These are phyloP conservation scores for Drosophila subsilvestris DNA, from an alignment of 2,888 invertebrate genomes.

Conservation along the genomic window DNA sequence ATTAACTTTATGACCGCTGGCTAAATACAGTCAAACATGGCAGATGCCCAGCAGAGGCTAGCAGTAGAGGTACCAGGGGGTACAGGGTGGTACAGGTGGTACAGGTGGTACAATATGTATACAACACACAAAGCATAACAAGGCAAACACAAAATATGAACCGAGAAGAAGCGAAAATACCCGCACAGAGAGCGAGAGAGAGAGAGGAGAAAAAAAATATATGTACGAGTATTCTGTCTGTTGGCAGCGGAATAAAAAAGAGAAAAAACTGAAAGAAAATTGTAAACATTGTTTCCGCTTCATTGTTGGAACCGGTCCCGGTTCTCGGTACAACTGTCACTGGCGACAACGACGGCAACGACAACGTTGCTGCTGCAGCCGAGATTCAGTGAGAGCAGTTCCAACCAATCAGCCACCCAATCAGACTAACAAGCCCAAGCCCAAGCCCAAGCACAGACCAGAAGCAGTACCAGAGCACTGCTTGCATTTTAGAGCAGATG, in stretches of 20 bases:
- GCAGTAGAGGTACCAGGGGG: not conserved
- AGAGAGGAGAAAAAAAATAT: conserved; percentile 17
- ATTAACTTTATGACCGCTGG: conserved; percentile 80
- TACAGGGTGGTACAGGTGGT: conserved; percentile 1
- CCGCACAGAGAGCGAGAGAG: conserved; percentile 16
- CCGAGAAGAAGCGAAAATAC: conserved; percentile 41
- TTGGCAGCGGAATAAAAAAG: conserved; percentile 9
- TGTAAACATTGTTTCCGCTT: conserved; percentile 80
- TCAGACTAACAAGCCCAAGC: conserved; percentile 72
- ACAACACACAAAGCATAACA: conserved; percentile 77
- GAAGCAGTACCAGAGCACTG: conserved; percentile 29
- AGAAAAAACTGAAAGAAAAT: conserved; percentile 53
- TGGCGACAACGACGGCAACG: conserved; percentile 43
- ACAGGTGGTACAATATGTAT: conserved; percentile 68
- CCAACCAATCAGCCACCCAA: conserved; percentile 76
- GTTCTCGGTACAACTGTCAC: conserved; percentile 50
- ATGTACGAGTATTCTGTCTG: conserved; percentile 19
- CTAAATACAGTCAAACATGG: conserved; percentile 74
- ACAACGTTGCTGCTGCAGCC: conserved; percentile 47
- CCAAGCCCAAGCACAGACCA: conserved; percentile 7
- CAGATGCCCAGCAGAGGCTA: conserved; percentile 14
- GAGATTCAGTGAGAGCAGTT: conserved; percentile 57
- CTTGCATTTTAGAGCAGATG: conserved; percentile 75
- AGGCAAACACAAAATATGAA: conserved; percentile 71
- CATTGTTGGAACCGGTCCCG: conserved; percentile 65